Percentiles rank a stretch among this genome's conserved stretches.
phyloP scores from a whole-genome alignment of 2,797 vertebrate genomes.

The Chaunax sp. region DNA sequence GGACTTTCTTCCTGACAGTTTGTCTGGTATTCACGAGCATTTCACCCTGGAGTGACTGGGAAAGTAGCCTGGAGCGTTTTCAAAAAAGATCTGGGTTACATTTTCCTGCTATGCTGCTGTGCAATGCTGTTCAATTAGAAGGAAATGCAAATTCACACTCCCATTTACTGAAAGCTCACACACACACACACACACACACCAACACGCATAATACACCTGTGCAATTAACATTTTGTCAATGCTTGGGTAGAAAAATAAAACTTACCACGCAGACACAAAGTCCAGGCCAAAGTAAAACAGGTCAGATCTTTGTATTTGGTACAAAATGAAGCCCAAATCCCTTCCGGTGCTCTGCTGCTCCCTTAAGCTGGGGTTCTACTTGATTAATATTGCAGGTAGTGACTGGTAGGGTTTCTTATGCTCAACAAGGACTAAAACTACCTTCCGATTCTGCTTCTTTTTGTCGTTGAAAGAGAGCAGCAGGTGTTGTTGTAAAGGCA shows the following conservation, averaged over 20 bases:
- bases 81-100: conserved; percentile 54
- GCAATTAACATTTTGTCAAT: neutral
- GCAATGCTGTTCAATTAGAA: conserved; percentile 38
- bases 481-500: conserved; percentile 45
- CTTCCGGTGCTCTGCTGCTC: conserved; percentile 3
- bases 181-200: conserved; percentile 14
- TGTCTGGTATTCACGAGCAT: conserved; percentile 44
- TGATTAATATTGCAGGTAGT: conserved; percentile 33
- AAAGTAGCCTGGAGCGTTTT: conserved; percentile 48
- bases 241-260: neutral
- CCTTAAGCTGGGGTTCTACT: conserved; percentile 5
- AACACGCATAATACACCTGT: neutral
- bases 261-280: conserved; percentile 52
- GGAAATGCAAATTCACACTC: conserved; percentile 27
- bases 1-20: conserved; percentile 32
- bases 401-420: conserved; percentile 28
- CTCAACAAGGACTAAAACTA: conserved; percentile 43
- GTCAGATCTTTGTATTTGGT: conserved; percentile 13
- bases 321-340: conserved; percentile 27
- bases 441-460: conserved; percentile 22
- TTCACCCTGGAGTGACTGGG: conserved; percentile 52
- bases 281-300: conserved; percentile 8
- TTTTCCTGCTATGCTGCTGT: conserved; percentile 20
- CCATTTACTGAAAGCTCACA: conserved; percentile 23
- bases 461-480: conserved; percentile 37